These are phyloP conservation scores for Cranoglanis bouderius DNA, from an alignment of 2,113 vertebrate species.

Conservation along the genomic window DNA sequence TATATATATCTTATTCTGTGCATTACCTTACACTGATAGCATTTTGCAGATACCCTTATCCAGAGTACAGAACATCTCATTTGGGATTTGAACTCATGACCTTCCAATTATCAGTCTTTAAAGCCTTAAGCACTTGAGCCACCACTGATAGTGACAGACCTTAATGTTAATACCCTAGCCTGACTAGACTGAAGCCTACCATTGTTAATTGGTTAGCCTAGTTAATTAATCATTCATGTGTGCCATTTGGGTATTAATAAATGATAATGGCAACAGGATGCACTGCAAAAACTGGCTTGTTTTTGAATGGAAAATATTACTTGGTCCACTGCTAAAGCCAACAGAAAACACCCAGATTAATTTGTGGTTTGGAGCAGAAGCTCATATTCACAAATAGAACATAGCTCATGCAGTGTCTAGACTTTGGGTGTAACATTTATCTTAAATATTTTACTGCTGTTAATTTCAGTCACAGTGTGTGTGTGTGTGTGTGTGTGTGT, in stretches of 20 bases:
- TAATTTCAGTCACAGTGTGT: neutral
- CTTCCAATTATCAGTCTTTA: neutral
- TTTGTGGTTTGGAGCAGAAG: neutral
- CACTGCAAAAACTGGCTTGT: neutral
- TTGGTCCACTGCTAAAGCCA: neutral
- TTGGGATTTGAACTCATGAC: neutral
- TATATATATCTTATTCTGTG: neutral
- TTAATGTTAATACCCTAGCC: neutral
- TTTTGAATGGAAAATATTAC: neutral
- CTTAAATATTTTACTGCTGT: neutral
- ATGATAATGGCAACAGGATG: neutral
- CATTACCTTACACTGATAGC: too few relatives aligned
- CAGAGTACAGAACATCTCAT: neutral
- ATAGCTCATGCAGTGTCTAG: neutral
- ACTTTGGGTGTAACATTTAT: neutral
- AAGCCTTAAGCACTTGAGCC: neutral
- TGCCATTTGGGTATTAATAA: neutral
- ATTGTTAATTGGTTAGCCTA: neutral
- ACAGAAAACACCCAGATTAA: neutral
- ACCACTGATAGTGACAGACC: neutral
- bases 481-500: slow-evolving; percentile 1
- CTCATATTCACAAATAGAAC: neutral
- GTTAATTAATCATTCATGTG: neutral
- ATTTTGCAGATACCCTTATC: neutral
- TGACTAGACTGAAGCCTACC: neutral